Evolutionary conservation across 2,888 invertebrate species (phyloP).

Genomic region (Metopia argyrocephala): DNA sequence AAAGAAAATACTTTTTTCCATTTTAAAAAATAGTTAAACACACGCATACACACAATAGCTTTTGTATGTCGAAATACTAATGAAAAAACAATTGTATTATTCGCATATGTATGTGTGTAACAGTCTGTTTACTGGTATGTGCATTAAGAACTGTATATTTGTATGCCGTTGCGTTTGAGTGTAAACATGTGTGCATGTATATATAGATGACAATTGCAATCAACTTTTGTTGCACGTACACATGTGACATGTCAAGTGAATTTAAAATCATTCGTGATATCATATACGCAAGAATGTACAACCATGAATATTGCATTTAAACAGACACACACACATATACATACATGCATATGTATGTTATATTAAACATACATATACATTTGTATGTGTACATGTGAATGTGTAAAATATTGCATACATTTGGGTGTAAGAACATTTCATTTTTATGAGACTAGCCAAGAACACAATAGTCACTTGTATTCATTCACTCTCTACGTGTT

Average conservation of each 20-base stretch:
- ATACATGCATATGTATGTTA: constrained; percentile 9
- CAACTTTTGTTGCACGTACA: constrained; percentile 64
- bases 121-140: neutral
- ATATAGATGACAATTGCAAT: constrained; percentile 61
- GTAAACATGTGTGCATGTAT: neutral
- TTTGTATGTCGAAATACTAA: too few relatives aligned
- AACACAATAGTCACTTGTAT: constrained; percentile 51
- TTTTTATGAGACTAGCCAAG: constrained; percentile 37
- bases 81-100: neutral
- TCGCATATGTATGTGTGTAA: neutral
- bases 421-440: neutral
- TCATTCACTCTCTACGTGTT: neutral
- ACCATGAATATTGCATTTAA: neutral
- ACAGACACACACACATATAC: constrained; percentile 5
- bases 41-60: too few relatives aligned
- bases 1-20: too few relatives aligned
- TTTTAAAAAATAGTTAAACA: too few relatives aligned
- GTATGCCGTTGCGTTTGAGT: neutral
- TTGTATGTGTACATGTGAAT: constrained; percentile 17
- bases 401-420: constrained; percentile 23
- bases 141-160: neutral
- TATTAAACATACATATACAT: neutral
- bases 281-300: constrained; percentile 11
- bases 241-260: constrained; percentile 64
- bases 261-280: constrained; percentile 62